Base-by-base conservation (phyloP, 2,113 vertebrate genomes). In the Scatophagus argus region DNA sequence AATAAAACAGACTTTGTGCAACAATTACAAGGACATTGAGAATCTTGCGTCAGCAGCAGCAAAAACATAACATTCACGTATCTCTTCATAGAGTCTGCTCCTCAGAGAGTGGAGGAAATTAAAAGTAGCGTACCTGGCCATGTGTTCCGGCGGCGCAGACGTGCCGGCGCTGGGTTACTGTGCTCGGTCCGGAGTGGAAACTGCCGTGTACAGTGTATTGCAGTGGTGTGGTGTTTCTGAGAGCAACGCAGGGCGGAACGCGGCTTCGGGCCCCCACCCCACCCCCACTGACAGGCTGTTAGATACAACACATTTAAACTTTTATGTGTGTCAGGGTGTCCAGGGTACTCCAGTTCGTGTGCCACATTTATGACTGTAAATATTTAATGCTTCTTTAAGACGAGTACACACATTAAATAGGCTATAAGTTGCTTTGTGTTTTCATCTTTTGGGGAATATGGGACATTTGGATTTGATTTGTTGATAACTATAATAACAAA, bases 121-220 rank as follows among this genome's bases (percentile, higher is more conserved):
- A 1, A 1, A 2, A 51, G 62, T 43, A 56, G 36, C 64, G 31
- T 60, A 86, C 88, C 88, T 78, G 71, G 3, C 41, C 61, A 46
- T 68, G 60, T 34, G 69, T 2, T 32, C 68, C 16, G n/a, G 23
- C 8, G 34, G 29, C 12, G 47, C 68, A 59, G 41, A 36, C 12
- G 65, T 65, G 27, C 60, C 10, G 56, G 19, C 0, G 16, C 31
- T 61, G 29, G 9, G 23, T 13, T 32, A 27, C 39, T 58, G 21
- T 0, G 27, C 27, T 72, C 55, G 1, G 44, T 54, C 8, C 34
- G 36, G 47, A n/a, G n/a, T n/a, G n/a, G n/a, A n/a, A n/a, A n/a
- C n/a, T n/a, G n/a, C n/a, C n/a, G n/a, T n/a, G n/a, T n/a, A n/a
- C n/a, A n/a, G n/a, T n/a, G n/a, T n/a, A 7, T 25, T 43, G 60